Percentiles rank a stretch among this genome's conserved stretches.
These are phyloP conservation scores for Struthio camelus DNA, from an alignment of 2,113 vertebrate species.

Conservation along the genomic window DNA sequence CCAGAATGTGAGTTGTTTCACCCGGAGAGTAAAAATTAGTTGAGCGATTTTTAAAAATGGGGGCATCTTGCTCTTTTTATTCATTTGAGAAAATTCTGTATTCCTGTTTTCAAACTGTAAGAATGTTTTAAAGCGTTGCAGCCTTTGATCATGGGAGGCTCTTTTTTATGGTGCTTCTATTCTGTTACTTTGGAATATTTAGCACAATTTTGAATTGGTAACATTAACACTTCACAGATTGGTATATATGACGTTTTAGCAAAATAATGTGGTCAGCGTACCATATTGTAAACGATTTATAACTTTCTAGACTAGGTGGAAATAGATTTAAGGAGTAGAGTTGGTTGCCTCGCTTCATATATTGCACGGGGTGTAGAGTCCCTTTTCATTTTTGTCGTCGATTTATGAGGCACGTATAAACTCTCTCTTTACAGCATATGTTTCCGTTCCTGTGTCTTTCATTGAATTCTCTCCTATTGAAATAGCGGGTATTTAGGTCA, in stretches of 20 bases:
- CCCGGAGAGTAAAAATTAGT: neutral
- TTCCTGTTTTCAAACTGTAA: neutral
- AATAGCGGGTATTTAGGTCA: neutral
- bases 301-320: neutral
- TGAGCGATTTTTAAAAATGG: neutral
- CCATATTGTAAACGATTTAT: neutral
- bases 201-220: neutral
- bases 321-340: neutral
- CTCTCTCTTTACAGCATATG: neutral
- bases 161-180: neutral
- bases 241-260: neutral
- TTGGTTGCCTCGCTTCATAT: neutral
- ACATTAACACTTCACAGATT: neutral
- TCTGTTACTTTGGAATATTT: neutral
- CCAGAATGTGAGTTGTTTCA: neutral
- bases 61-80: neutral
- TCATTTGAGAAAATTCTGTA: accelerated
- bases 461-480: neutral
- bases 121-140: neutral
- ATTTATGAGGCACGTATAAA: neutral
- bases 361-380: neutral
- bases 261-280: neutral
- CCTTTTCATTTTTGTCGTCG: neutral
- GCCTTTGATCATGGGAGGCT: too few species aligned
- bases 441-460: neutral